Evolutionary conservation across 2,113 vertebrate species (phyloP), one percentile per base, ranked within the genome.

Genomic region (mouse (Mus musculus)): DNA sequence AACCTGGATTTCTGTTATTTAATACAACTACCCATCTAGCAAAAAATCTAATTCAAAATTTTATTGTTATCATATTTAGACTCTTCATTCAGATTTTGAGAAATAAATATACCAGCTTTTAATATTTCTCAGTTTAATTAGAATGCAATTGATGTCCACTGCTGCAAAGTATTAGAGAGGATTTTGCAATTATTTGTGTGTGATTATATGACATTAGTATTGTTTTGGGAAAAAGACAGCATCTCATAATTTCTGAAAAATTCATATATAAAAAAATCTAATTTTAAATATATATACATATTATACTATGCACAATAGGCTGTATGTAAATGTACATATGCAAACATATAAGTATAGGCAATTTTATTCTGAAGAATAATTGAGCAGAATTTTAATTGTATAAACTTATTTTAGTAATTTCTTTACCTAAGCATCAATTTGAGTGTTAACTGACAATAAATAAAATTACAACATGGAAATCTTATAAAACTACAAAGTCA

Each of bases 21-120:
- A 96, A 82, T 96, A 91, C 94, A 95, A 95, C 80, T 88, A 94
- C 69, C 82, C 94, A 85, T 96, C 54, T 88, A 96, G 85, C 72
- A 76, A 91, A 91, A 96, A 96, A 95, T 97, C 93, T 87, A 97
- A 97, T 96, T 96, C 91, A 80, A 7, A 65, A 59, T 13, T 96
- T 93, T 85, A 98, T 97, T 96, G 97, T 97, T 96, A 97, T 97
- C 87, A 94, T 97, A 96, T 93, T 96, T 97, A 94, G 69, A 52
- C 61, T 78, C 54, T 54, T 78, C 26, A 91, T 39, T 96, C 30
- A 97, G 73, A 94, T 94, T 94, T 80, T 96, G 95, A 95, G 63
- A 95, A 88, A 71, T 75, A n/a, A 65, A 96, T 94, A 94, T 93
- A 91, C 65, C 88, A 97, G 95, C 91, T 97, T 89, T 97, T 94